These are phyloP conservation scores for Synanthedon andrenaeformis DNA, from an alignment of 2,888 invertebrate genomes.

Conservation along the genomic window DNA sequence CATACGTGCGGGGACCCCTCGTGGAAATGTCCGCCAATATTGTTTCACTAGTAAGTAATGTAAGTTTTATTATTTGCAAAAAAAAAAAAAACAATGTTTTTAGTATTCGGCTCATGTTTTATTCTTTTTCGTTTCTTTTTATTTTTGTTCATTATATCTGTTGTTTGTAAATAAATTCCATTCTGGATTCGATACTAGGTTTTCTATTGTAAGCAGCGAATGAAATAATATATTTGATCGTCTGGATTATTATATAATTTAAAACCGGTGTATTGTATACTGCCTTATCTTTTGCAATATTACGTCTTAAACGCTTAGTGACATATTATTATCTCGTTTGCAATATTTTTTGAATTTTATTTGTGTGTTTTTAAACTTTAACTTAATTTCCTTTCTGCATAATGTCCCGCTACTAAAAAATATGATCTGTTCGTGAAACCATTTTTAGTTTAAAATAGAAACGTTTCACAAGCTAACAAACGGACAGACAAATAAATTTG, in stretches of 20 bases:
- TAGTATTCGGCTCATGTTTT: slow-evolving; percentile 34
- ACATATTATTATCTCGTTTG: too few species aligned
- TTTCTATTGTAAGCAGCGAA: slow-evolving; percentile 30
- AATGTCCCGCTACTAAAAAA: too few species aligned
- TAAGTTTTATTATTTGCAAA: slow-evolving; percentile 23
- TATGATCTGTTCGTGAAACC: too few species aligned
- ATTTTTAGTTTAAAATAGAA: too few species aligned
- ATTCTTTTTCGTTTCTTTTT: slow-evolving; percentile 11
- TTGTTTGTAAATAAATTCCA: slow-evolving; percentile 42
- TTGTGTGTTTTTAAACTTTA: too few species aligned
- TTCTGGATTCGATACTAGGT: slow-evolving; percentile 15
- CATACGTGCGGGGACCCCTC: slow-evolving; percentile 2
- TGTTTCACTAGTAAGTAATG: slow-evolving; percentile 42
- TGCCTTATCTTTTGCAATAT: too few species aligned
- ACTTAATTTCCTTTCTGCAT: too few species aligned
- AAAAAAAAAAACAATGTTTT: slow-evolving; percentile 14
- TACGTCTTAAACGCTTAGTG: too few species aligned
- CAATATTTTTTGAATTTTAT: too few species aligned
- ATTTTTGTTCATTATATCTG: slow-evolving; percentile 17
- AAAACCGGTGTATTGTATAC: too few species aligned
- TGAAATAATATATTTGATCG: slow-evolving; percentile 44
- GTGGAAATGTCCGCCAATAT: slow-evolving; percentile 17
- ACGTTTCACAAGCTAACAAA: too few species aligned
- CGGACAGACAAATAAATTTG: too few species aligned
- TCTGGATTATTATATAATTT: slow-evolving; percentile 25